A percentile compares a stretch with the other conserved stretches of the same genome.
Evolutionary conservation across 2,113 vertebrate species (phyloP).

Genomic region (Scytalopus superciliaris): DNA sequence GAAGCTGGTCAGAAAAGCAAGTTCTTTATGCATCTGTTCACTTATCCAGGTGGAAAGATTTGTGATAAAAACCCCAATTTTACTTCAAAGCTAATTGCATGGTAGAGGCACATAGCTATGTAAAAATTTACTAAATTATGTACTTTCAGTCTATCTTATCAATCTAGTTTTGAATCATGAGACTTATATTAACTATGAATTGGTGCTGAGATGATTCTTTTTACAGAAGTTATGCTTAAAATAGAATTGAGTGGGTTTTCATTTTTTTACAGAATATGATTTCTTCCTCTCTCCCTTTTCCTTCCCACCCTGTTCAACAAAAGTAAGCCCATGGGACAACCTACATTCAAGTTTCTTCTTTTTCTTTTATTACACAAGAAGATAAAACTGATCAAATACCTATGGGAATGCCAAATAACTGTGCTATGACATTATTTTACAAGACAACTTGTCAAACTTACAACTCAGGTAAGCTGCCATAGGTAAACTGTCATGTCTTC

Average conservation of each 20-base stretch:
- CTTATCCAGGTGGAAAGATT: neutral
- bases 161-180: neutral
- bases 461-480: neutral
- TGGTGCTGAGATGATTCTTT: neutral
- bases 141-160: neutral
- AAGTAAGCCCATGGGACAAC: conserved; percentile 23
- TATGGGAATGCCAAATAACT: neutral
- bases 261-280: conserved; percentile 16
- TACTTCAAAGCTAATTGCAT: neutral
- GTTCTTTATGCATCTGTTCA: neutral
- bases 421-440: conserved; percentile 29
- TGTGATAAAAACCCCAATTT: neutral
- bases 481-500: neutral
- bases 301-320: neutral
- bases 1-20: neutral
- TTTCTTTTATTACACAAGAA: neutral
- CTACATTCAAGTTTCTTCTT: neutral
- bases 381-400: neutral
- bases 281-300: conserved; percentile 2
- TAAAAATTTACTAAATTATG: neutral
- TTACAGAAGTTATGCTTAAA: conserved; percentile 29
- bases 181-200: neutral
- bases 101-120: neutral
- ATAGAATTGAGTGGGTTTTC: conserved; percentile 33
- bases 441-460: neutral